Percentiles rank a stretch among this genome's conserved stretches.
Evolutionary conservation across 2,113 vertebrate genomes (phyloP).

Genomic region (Lates calcarifer): DNA sequence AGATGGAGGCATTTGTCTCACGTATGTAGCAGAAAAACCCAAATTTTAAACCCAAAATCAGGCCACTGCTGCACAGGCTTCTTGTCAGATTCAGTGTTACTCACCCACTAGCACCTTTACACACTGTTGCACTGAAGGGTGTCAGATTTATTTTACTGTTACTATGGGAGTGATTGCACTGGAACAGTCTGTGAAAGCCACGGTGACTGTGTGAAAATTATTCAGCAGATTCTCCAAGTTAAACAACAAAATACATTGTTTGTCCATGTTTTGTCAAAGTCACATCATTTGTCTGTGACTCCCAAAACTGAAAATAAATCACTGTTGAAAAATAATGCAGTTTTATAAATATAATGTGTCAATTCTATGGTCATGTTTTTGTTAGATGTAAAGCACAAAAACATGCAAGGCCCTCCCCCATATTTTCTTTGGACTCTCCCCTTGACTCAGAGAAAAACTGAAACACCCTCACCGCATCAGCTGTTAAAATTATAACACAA

Average conservation of each 20-base stretch:
- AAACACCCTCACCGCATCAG: too few species aligned
- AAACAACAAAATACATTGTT: background rate
- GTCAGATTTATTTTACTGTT: constrained; percentile 21
- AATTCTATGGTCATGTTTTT: too few species aligned
- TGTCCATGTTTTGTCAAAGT: too few species aligned
- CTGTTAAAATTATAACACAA: too few species aligned
- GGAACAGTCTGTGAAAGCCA: background rate
- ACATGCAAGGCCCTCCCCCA: too few species aligned
- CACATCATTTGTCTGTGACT: too few species aligned
- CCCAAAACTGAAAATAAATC: too few species aligned
- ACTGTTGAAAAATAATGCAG: too few species aligned
- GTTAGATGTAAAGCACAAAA: too few species aligned
- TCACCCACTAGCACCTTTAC: background rate
- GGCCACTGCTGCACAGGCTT: background rate
- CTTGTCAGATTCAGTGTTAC: background rate
- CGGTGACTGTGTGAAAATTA: background rate
- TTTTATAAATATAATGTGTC: too few species aligned
- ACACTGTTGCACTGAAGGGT: background rate
- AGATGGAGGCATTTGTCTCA: constrained; percentile 21
- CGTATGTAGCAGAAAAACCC: constrained; percentile 7
- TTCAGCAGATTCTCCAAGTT: background rate
- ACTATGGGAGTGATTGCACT: background rate
- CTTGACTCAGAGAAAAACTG: too few species aligned
- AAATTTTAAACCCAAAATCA: constrained; percentile 7
- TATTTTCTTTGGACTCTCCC: too few species aligned